Percentiles rank a stretch among this genome's conserved stretches.
These are phyloP conservation scores for Momotus momota DNA, from an alignment of 2,797 vertebrate species.

Conservation along the genomic window DNA sequence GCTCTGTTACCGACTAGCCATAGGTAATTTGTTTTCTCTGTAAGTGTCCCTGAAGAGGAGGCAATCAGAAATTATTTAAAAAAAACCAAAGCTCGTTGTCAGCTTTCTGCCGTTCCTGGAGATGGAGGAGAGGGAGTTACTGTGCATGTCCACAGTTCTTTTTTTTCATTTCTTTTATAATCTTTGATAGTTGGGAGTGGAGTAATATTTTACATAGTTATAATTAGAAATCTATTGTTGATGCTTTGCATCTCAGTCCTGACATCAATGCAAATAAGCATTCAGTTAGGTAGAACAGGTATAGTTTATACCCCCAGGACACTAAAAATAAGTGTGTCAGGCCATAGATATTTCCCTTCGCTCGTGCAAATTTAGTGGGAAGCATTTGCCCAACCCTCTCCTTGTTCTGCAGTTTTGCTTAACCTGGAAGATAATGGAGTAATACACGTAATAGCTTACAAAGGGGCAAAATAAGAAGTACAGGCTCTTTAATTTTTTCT, in stretches of 20 bases:
- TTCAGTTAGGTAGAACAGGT: not conserved
- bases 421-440: not conserved
- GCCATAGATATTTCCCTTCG: not conserved
- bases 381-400: not conserved
- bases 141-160: not conserved
- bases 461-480: not conserved
- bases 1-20: not conserved
- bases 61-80: not conserved
- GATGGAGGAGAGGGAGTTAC: not conserved
- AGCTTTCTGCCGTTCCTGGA: not conserved
- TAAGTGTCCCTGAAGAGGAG: not conserved
- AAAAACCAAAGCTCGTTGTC: not conserved
- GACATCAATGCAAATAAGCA: not conserved
- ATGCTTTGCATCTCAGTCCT: not conserved
- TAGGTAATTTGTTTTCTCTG: not conserved
- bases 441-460: not conserved
- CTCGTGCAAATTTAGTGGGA: not conserved
- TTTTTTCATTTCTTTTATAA: not conserved
- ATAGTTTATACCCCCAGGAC: not conserved
- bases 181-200: not conserved
- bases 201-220: not conserved
- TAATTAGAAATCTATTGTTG: not conserved
- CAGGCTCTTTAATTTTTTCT: not conserved
- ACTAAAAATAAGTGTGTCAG: not conserved
- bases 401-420: not conserved